Base-by-base conservation (phyloP, 2,888 invertebrate genomes). In the Drosophila antonietae region DNA sequence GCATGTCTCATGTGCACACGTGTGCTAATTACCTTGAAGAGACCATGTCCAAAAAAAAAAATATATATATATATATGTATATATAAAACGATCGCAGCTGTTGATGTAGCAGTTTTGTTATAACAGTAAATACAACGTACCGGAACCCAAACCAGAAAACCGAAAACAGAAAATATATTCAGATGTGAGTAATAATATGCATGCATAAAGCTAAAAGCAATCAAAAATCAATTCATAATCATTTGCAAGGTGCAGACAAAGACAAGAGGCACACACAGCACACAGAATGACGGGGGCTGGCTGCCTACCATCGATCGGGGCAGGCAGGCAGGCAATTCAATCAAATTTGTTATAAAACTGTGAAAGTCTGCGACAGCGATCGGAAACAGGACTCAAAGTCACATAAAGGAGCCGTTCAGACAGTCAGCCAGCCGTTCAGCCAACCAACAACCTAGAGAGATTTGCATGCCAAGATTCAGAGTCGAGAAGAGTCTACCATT, bases 171-270 rank as follows among this genome's bases (percentile, higher is more conserved):
- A 72, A 44, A 62, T 65, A 77, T 73, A 78, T 64, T 37, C 58
- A 63, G 47, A 52, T 60, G 39, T 57, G 39, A 20, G 23, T 37
- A 58, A 73, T 72, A 82, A 63, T 64, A 74, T 70, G 73, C 84
- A 84, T 78, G 58, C 72, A 62, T 49, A 61, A 68, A 65, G 64
- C 68, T 58, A 66, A 65, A 59, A 75, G 89, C 91, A 91, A 91
- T 91, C 91, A 91, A 91, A 91, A 91, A 90, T 79, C 91, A 91
- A 91, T 91, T 91, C 91, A 91, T 91, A 91, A 91, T 82, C 91
- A 91, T 90, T 91, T 91, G 91, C 90, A 91, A 88, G 87, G 82
- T 88, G 87, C 83, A 83, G 84, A 83, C 83, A 79, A 55, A 55
- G 55, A 55, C 55, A 55, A 55, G 41, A 41, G 23, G 6, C 37